These are phyloP conservation scores for Chelmon rostratus DNA, from an alignment of 2,797 vertebrate genomes.

Conservation along the genomic window DNA sequence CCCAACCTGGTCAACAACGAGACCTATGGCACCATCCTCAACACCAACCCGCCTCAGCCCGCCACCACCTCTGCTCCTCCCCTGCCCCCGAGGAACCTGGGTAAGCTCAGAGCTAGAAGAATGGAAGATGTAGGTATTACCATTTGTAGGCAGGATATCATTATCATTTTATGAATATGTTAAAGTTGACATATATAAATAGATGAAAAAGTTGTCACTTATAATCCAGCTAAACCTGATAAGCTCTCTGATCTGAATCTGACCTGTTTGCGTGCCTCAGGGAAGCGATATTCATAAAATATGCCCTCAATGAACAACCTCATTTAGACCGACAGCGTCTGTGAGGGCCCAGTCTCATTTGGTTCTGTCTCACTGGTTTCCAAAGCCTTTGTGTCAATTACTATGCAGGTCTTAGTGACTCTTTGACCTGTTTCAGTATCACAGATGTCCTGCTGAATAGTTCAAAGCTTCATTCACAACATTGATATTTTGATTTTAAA, in stretches of 20 bases:
- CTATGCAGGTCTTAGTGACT: conserved; percentile 11
- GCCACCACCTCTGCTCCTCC: conserved; percentile 87
- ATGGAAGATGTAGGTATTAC: not conserved
- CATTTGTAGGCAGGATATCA: not conserved
- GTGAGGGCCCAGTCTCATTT: conserved; percentile 6
- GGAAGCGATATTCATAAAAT: conserved; percentile 15
- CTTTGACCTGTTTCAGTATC: conserved; percentile 35
- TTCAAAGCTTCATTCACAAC: too few species aligned
- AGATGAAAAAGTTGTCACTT: conserved; percentile 2
- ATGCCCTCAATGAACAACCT: not conserved
- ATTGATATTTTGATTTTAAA: too few species aligned
- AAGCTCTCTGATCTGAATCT: conserved; percentile 29
- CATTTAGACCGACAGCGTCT: not conserved
- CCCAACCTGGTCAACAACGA: conserved; percentile 97
- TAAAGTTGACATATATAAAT: not conserved
- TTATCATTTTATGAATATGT: not conserved
- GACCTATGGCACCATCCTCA: conserved; percentile 95
- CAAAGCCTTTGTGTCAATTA: conserved; percentile 30
- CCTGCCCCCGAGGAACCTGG: conserved; percentile 94
- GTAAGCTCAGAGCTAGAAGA: conserved; percentile 76
- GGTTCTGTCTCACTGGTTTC: not conserved
- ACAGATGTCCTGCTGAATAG: too few species aligned
- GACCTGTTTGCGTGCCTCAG: conserved; percentile 2
- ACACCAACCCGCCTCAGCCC: conserved; percentile 83
- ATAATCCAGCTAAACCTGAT: conserved; percentile 4